Evolutionary conservation across 2,113 vertebrate species (phyloP).

Genomic region (Myotis lucifugus): DNA sequence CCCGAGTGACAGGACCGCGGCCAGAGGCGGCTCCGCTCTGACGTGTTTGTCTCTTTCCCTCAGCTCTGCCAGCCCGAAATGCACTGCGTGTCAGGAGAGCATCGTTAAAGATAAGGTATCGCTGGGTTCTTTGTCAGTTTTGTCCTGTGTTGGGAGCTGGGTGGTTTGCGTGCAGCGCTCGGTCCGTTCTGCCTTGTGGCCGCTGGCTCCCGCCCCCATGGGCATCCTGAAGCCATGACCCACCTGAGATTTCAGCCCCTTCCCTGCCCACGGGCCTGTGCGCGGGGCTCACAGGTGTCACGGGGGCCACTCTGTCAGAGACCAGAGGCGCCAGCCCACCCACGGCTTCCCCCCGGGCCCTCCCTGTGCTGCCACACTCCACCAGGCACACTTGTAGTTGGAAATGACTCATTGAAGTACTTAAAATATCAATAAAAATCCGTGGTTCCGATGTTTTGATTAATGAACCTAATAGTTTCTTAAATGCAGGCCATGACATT

Average conservation of each 20-base stretch:
- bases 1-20: no score
- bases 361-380: background rate
- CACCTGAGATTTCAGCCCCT: background rate
- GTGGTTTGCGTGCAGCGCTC: no score
- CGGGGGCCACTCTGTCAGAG: no score
- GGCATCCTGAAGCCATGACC: no score
- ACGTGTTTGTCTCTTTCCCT: constrained; percentile 56
- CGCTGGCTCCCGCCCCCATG: rapidly evolving
- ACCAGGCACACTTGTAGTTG: background rate
- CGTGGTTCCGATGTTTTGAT: constrained; percentile 34
- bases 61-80: constrained; percentile 86
- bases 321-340: rapidly evolving
- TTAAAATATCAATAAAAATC: constrained; percentile 49
- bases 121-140: background rate
- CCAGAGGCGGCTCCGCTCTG: background rate
- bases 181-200: background rate
- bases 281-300: no score
- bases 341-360: background rate
- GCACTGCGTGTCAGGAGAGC: constrained; percentile 88
- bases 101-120: constrained; percentile 89
- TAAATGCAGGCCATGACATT: background rate
- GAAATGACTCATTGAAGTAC: background rate
- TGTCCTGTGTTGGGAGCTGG: background rate
- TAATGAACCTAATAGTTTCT: background rate
- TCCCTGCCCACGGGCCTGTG: rapidly evolving